Base-by-base conservation (phyloP, 2,888 invertebrate species). In the Callinectes sapidus region DNA sequence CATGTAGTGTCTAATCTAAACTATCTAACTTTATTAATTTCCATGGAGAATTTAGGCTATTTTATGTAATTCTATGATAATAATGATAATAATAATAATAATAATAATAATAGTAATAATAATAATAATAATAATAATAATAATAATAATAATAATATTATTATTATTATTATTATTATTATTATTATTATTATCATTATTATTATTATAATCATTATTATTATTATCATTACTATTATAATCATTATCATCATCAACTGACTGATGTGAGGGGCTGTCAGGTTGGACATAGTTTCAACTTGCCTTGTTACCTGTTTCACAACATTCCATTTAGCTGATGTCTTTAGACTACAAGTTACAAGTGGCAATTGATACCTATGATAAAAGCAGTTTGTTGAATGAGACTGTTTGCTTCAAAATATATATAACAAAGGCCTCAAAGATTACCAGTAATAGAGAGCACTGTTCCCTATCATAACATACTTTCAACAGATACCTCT, bases 161-260 rank as follows among this genome's bases (percentile, higher is more conserved):
- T 39, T 5, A 39, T 39, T 5, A 39, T 39, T 23, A 77, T 77
- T 23, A 77, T 77, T 23, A 77, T 77, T 23, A 77, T 77, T 23
- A 23, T 77, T 77, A 77, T 77, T 77, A 77, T 77, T 23, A 77
- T 77, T 77, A 77, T 77, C 14, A 77, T 77, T 23, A 77, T 77
- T 23, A 71, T 71, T 71, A 16, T 71, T 71, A 71, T 18, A 1
- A 71, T 71, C 13, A 16, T 13, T 18, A 71, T 13, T 71, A 10
- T 71, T 18, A 71, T 71, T 71, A 16, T 71, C 13, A 71, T 71
- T 18, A 71, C 18, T 18, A 71, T 71, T 18, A 71, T 71, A 1
- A 71, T 71, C 13, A 71, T 16, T 71, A 16, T 71, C 28, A 71
- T 71, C 28, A 71, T 71, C 28, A 48, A 8, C 48, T 48, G 0